These are phyloP conservation scores for Parotia lawesii DNA, from an alignment of 2,113 vertebrate species.

Conservation along the genomic window DNA sequence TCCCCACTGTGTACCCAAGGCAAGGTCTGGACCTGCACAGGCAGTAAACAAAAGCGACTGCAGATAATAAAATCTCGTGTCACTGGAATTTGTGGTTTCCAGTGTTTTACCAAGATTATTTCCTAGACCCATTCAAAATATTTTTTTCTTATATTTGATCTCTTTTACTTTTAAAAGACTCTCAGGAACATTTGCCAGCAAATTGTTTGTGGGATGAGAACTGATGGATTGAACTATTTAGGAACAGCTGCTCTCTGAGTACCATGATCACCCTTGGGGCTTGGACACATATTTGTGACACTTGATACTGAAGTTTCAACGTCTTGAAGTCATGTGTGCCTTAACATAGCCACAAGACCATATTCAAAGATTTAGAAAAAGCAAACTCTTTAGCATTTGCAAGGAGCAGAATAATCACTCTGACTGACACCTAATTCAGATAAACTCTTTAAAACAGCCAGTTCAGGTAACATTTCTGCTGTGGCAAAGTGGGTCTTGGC, in stretches of 20 bases:
- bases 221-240: not conserved
- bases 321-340: not conserved
- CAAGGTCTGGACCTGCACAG: not conserved
- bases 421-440: not conserved
- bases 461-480: not conserved
- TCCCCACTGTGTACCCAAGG: not conserved
- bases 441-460: not conserved
- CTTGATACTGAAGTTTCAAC: not conserved
- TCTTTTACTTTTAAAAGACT: not conserved
- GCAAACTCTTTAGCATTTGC: not conserved
- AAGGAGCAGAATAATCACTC: not conserved
- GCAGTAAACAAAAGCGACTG: fast-evolving
- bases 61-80: not conserved
- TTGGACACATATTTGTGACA: not conserved
- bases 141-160: not conserved
- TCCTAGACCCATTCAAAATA: not conserved
- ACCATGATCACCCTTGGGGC: not conserved
- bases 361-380: not conserved
- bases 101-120: not conserved
- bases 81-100: not conserved
- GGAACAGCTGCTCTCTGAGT: not conserved
- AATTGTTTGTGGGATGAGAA: not conserved
- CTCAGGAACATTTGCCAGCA: not conserved
- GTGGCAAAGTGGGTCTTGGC: fast-evolving
- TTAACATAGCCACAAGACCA: not conserved